Evolutionary conservation across 37 sponge, comb jelly and placozoan species (phyloP).

Genomic region (Hexactinellida sp.): DNA sequence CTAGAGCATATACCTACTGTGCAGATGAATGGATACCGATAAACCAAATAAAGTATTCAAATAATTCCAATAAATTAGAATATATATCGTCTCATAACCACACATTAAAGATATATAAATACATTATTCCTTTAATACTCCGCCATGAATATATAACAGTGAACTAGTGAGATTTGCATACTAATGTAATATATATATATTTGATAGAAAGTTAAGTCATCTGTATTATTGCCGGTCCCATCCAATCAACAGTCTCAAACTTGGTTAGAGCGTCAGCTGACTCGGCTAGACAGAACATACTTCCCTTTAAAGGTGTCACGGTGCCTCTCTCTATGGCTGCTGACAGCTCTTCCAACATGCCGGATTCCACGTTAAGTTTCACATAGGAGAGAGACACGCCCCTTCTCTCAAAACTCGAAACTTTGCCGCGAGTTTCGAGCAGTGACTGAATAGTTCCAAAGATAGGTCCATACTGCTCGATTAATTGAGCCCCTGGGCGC

Average conservation of each 20-base stretch:
- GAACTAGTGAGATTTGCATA: too few relatives aligned
- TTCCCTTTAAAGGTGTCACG: neutral
- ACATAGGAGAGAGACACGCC: neutral
- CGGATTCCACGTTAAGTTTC: neutral
- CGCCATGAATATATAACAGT: too few relatives aligned
- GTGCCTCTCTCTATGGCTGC: neutral
- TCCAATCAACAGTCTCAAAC: neutral
- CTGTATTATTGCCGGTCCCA: neutral
- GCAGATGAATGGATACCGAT: too few relatives aligned
- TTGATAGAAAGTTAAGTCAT: too few relatives aligned
- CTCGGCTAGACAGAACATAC: neutral
- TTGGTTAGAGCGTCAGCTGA: neutral
- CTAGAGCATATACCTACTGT: too few relatives aligned
- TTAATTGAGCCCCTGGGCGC: neutral
- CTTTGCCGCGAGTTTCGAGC: neutral
- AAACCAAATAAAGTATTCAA: too few relatives aligned
- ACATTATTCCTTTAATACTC: too few relatives aligned
- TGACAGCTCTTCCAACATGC: neutral
- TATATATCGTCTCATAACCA: too few relatives aligned
- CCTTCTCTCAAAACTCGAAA: neutral
- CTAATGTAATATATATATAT: too few relatives aligned
- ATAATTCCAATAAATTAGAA: too few relatives aligned
- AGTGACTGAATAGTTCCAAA: neutral
- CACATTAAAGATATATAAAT: too few relatives aligned
- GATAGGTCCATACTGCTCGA: conserved; percentile 5